Base-by-base conservation (phyloP, 2,797 vertebrate genomes). In the Gallinago solitaria region DNA sequence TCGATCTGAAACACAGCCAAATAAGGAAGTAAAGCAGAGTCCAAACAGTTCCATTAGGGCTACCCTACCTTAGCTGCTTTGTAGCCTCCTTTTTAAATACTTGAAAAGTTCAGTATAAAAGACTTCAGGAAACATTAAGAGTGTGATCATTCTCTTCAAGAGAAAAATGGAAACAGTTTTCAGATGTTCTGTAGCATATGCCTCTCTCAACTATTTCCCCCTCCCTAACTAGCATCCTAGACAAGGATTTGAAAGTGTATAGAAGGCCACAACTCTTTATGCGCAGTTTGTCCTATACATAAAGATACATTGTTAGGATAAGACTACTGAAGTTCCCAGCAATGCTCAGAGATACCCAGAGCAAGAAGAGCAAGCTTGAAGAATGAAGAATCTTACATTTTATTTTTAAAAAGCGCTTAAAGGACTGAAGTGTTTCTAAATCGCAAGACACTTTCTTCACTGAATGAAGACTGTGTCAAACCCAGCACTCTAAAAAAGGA, bases 1-100 rank as follows among this genome's bases (percentile, higher is more conserved):
- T 99, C 98, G 85, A 99, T 99, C 99, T 99, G 87, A 83, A 95
- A 96, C 73, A 89, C n/a, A 96, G 69, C 54, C 60, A 95, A 97
- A 91, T 48, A 85, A 90, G 65, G 47, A 89, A 87, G 28, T 75
- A 67, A 91, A 95, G 47, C 20, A 77, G 30, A 86, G 28, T 83
- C 41, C 35, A 70, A 73, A 81, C 16, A 84, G 19, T 65, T 93
- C 16, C 11, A 39, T 41, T 68, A 88, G 45, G 20, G 25, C 19
- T 78, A 85, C 19, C 11, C 61, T 79, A 70, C 25, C 33, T 17
- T 35, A 41, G 39, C 11, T 47, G 11, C 60, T 76, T 39, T 20
- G 3, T 71, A 94, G 47, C 1, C 10, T 20, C 6, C 16, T 85
- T 54, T 87, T 60, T 3, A 67, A 71, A 51, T 53, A 50, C 18